Evolutionary conservation across 1,140 invertebrate genomes (phyloP), one percentile per base, ranked within the genome.

Genomic region (Dendrolimus punctatus): DNA sequence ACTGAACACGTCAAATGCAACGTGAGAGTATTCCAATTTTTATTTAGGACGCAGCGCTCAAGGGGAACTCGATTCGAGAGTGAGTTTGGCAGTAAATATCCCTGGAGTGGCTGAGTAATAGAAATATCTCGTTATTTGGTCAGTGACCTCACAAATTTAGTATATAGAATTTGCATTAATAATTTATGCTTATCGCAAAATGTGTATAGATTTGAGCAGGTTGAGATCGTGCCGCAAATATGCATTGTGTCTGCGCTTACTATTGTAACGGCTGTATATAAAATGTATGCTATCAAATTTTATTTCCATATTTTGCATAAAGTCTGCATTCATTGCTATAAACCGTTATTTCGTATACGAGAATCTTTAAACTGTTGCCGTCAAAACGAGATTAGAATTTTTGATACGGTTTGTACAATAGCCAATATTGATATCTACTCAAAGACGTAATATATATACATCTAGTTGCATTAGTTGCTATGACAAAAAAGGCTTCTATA

Each of bases 1-100:
- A 66, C 59, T 66, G 42, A 64, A 60, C 67, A 60, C 66, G 66
- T 69, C 62, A 53, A 62, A 58, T 66, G 53, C 54, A 66, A 68
- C 55, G 54, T 61, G 47, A 40, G 46, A 54, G 59, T 45, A 52
- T 58, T 23, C 23, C 23, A 23, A 45, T 65, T 62, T 66, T 56
- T 56, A 48, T 7, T 58, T 53, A 53, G 58, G 55, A 51, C 45
- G 8, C 5, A 6, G 23, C 43, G 6, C n/a, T 45, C 5, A 45
- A 9, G 43, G 6, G 6, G 43, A 45, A 6, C n/a, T 45, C n/a
- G n/a, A n/a, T 45, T n/a, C n/a, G n/a, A n/a, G n/a, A 10, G 6
- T n/a, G 6, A 8, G 5, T 49, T 23, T 40, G 39, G 49, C 6
- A 50, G 39, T 50, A 41, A 49, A 49, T 40, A 50, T 39, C 39